These are phyloP conservation scores for Plagiodera versicolora DNA, from an alignment of 2,888 invertebrate genomes.

Conservation along the genomic window DNA sequence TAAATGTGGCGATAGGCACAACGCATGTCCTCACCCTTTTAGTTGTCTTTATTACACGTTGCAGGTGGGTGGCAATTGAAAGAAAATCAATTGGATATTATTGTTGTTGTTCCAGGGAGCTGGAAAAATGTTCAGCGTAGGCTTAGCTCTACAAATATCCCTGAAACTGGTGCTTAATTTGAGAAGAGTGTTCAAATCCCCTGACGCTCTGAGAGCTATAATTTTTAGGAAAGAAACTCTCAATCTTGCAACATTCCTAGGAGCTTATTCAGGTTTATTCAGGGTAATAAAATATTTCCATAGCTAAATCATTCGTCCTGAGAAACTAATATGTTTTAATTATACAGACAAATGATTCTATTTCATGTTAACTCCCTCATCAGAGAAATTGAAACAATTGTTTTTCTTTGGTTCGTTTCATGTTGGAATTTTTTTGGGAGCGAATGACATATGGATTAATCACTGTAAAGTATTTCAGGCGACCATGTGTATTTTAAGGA, in stretches of 20 bases:
- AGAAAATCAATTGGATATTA: not conserved
- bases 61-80: conserved; percentile 49
- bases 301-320: not conserved
- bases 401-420: too few species aligned
- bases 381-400: too few species aligned
- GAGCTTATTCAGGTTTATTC: conserved; percentile 68
- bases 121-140: conserved; percentile 62
- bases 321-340: too few species aligned
- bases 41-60: conserved; percentile 65
- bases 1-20: conserved; percentile 57
- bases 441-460: not conserved
- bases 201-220: conserved; percentile 56
- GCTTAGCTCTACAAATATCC: conserved; percentile 64
- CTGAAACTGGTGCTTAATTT: conserved; percentile 63
- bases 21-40: conserved; percentile 63
- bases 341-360: too few species aligned
- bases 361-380: too few species aligned
- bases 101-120: conserved; percentile 56
- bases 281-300: conserved; percentile 56
- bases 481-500: conserved; percentile 67
- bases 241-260: conserved; percentile 68
- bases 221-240: conserved; percentile 61
- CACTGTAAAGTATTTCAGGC: conserved; percentile 49
- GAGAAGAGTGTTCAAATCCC: conserved; percentile 58
- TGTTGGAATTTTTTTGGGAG: not conserved